Conservation (phyloP, 2,797 vertebrate species). For the Poecilia gillii region DNA sequence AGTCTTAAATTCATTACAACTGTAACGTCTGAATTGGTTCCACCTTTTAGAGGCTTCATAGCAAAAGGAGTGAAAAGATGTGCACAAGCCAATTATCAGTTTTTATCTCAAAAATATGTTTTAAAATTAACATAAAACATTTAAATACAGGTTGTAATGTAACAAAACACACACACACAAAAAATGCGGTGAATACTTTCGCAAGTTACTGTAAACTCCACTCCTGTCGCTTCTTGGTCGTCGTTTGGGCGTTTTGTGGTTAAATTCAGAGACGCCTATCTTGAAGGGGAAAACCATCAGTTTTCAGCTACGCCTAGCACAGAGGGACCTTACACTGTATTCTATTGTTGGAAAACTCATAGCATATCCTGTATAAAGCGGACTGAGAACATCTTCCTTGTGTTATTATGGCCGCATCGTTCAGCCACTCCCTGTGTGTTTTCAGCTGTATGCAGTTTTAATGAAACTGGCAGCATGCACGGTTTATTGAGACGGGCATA, state of each 20-base stretch:
- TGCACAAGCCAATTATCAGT: too few relatives aligned
- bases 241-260: constrained; percentile 16
- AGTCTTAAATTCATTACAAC: too few relatives aligned
- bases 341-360: constrained; percentile 61
- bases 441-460: constrained; percentile 40
- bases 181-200: too few relatives aligned
- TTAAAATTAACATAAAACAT: too few relatives aligned
- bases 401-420: constrained; percentile 33
- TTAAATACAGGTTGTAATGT: too few relatives aligned
- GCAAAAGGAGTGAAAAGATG: too few relatives aligned
- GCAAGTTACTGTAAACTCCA: neutral
- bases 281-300: constrained; percentile 1
- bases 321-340: constrained; percentile 76
- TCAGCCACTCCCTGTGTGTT: constrained; percentile 32
- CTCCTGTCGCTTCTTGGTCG: constrained; percentile 36
- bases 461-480: constrained; percentile 37
- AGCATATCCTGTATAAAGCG: constrained; percentile 32
- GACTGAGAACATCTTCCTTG: constrained; percentile 24
- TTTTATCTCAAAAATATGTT: too few relatives aligned
- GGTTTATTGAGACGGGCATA: constrained; percentile 35
- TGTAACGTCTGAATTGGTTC: too few relatives aligned
- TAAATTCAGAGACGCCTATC: constrained; percentile 20
- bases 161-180: too few relatives aligned
- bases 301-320: constrained; percentile 52
- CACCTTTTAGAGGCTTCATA: too few relatives aligned